Evolutionary conservation across 2,888 invertebrate species (phyloP).

Genomic region (Torymus auratus): DNA sequence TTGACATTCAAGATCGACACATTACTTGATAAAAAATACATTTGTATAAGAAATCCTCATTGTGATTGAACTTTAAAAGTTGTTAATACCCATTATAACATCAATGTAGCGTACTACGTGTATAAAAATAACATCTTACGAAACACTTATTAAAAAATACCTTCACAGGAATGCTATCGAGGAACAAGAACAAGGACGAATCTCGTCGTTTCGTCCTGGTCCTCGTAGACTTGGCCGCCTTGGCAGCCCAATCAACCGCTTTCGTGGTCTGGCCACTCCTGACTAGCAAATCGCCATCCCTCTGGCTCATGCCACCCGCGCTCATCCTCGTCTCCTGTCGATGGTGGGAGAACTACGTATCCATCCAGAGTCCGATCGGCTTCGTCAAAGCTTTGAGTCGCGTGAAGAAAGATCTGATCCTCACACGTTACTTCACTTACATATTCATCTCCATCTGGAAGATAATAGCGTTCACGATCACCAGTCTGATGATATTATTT

Average conservation of each 20-base stretch:
- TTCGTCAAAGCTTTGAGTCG: slow-evolving; percentile 86
- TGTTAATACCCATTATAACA: background rate
- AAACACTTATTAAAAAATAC: background rate
- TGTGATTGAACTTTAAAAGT: too few species aligned
- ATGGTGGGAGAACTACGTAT: slow-evolving; percentile 99
- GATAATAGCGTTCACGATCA: slow-evolving; percentile 87
- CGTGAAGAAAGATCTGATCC: slow-evolving; percentile 87
- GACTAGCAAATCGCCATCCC: slow-evolving; percentile 78
- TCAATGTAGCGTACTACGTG: slow-evolving; percentile 47
- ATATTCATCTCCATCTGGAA: slow-evolving; percentile 96
- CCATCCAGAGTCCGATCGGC: slow-evolving; percentile 88
- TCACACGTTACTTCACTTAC: slow-evolving; percentile 92
- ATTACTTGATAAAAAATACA: too few species aligned
- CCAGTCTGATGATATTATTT: slow-evolving; percentile 85
- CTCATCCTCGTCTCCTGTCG: slow-evolving; percentile 92
- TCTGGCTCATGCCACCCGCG: slow-evolving; percentile 92
- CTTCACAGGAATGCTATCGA: slow-evolving; percentile 84
- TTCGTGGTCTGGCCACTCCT: slow-evolving; percentile 94
- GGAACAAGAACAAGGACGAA: slow-evolving; percentile 85
- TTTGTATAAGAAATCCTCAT: too few species aligned
- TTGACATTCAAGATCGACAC: too few species aligned
- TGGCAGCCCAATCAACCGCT: slow-evolving; percentile 93
- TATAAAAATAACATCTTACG: background rate
- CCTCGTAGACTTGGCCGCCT: slow-evolving; percentile 89
- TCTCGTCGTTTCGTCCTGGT: slow-evolving; percentile 87